Percentiles rank a stretch among this genome's conserved stretches.
Evolutionary conservation across 2,113 vertebrate genomes (phyloP).

Genomic region (Daphoenositta chrysoptera): DNA sequence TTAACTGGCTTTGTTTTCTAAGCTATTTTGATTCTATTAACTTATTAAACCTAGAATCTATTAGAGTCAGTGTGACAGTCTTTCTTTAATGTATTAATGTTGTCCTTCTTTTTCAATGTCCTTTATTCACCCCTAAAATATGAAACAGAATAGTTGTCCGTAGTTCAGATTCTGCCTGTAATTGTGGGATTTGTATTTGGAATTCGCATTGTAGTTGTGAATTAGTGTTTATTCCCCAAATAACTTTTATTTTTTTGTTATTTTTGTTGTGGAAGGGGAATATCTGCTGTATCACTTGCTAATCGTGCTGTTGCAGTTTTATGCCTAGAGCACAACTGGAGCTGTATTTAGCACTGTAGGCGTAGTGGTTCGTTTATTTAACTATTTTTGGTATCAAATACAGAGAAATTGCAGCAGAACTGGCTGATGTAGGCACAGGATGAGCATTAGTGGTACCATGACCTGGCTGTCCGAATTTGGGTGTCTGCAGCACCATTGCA

Average conservation of each 20-base stretch:
- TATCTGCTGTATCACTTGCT: slow-evolving; percentile 5
- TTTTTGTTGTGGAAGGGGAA: neutral
- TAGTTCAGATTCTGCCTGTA: neutral
- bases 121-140: neutral
- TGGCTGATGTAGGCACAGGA: neutral
- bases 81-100: neutral
- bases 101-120: neutral
- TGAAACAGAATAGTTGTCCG: fast-evolving
- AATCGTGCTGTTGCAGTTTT: neutral
- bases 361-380: neutral
- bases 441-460: neutral
- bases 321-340: neutral
- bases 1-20: neutral
- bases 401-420: neutral
- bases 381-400: neutral
- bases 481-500: neutral
- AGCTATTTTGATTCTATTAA: neutral
- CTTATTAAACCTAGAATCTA: neutral
- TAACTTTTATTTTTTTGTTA: neutral
- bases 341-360: neutral
- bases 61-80: neutral
- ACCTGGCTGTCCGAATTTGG: neutral
- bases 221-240: neutral
- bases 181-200: neutral
- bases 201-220: neutral